phyloP scores from a whole-genome alignment of 2,888 invertebrate genomes.

The Chirona hameri region DNA sequence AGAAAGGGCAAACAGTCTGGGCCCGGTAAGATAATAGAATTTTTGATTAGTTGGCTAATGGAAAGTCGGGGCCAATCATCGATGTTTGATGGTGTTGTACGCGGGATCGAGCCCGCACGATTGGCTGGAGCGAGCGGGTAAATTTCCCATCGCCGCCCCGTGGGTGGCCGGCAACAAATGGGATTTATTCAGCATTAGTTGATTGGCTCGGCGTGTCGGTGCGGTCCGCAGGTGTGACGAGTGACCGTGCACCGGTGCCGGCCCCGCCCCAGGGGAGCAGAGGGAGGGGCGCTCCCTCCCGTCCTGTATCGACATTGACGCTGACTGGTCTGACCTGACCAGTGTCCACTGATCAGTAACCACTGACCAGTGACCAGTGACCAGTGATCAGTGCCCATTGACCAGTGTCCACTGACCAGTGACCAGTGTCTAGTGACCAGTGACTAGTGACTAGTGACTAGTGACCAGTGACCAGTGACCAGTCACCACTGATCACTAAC shows the following conservation, averaged over 20 bases:
- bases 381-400: too few species aligned
- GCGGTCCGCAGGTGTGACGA: not conserved
- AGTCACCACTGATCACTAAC: too few species aligned
- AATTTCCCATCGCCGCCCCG: conserved; percentile 5
- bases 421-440: too few species aligned
- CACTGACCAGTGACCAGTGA: too few species aligned
- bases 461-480: too few species aligned
- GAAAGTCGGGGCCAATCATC: conserved; percentile 10
- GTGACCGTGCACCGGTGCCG: not conserved
- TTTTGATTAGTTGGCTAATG: conserved; percentile 24
- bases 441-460: too few species aligned
- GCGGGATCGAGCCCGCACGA: not conserved
- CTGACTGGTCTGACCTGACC: too few species aligned
- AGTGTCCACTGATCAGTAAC: too few species aligned
- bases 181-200: conserved; percentile 28
- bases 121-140: not conserved
- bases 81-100: conserved; percentile 4
- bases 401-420: too few species aligned
- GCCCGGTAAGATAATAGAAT: conserved; percentile 26
- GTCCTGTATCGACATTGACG: too few species aligned
- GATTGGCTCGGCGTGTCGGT: not conserved
- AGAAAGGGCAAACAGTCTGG: not conserved
- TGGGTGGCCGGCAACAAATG: not conserved
- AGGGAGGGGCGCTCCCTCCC: too few species aligned
- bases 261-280: not conserved